A percentile compares a stretch with the other conserved stretches of the same genome.
These are phyloP conservation scores for Ctenodactylus gundi DNA, from an alignment of 2,113 vertebrate species.

Conservation along the genomic window DNA sequence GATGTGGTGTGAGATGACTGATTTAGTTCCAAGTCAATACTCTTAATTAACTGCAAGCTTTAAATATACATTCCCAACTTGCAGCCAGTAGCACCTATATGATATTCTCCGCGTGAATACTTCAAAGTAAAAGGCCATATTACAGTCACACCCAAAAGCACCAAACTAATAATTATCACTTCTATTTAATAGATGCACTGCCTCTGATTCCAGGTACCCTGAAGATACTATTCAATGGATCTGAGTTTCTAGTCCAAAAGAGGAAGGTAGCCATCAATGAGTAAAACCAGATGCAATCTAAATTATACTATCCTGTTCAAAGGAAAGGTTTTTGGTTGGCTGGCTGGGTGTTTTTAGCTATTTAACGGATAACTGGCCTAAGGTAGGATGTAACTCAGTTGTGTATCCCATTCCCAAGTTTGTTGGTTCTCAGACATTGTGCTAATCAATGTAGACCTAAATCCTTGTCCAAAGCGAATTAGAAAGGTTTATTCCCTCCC, in stretches of 20 bases:
- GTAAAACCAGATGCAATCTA: neutral
- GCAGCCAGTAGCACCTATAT: slow-evolving; percentile 56
- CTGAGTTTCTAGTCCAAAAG: neutral
- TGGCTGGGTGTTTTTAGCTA: neutral
- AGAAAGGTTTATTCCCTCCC: neutral
- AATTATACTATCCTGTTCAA: neutral
- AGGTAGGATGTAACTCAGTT: neutral
- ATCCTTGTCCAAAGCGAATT: neutral
- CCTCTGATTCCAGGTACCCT: neutral
- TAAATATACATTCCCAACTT: slow-evolving; percentile 77
- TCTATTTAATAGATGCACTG: slow-evolving; percentile 23
- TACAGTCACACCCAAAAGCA: neutral
- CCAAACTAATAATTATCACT: slow-evolving; percentile 17
- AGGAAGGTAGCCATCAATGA: neutral
- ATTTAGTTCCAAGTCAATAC: slow-evolving; percentile 87
- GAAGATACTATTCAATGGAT: neutral
- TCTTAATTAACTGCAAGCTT: slow-evolving; percentile 88
- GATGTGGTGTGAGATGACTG: slow-evolving; percentile 83
- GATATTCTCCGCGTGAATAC: neutral
- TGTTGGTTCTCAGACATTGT: neutral
- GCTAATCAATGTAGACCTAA: neutral
- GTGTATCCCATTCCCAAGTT: neutral
- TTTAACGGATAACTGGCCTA: neutral
- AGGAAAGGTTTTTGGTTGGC: neutral
- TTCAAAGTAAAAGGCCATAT: slow-evolving; percentile 32